Percentiles rank a stretch among this genome's conserved stretches.
phyloP scores from a whole-genome alignment of 2,797 vertebrate species.

The Merluccius polli region DNA sequence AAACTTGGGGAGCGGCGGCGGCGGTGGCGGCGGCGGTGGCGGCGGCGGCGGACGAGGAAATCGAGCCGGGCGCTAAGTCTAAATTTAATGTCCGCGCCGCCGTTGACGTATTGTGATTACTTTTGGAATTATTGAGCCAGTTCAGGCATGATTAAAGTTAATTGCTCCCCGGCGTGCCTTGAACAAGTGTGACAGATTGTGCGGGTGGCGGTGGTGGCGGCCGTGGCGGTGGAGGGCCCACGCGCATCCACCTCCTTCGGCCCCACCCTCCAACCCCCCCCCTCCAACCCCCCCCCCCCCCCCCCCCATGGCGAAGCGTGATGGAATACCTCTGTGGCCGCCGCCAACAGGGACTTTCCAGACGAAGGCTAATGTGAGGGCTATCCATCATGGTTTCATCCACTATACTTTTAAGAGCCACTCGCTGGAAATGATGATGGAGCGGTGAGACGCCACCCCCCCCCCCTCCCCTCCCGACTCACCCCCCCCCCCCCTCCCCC shows the following conservation, averaged over 20 bases:
- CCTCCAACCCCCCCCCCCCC: no score
- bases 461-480: no score
- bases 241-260: neutral
- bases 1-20: neutral
- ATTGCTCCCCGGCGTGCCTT: constrained; percentile 53
- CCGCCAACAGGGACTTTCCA: constrained; percentile 34
- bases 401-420: constrained; percentile 39
- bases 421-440: constrained; percentile 41
- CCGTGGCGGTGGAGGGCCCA: no score
- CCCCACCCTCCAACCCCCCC: constrained; percentile 36
- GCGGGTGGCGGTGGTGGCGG: no score
- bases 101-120: constrained; percentile 50
- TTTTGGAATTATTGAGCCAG: constrained; percentile 54
- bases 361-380: constrained; percentile 46
- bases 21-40: no score
- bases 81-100: constrained; percentile 16
- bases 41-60: neutral
- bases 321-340: constrained; percentile 44
- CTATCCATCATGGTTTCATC: constrained; percentile 51
- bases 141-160: constrained; percentile 57
- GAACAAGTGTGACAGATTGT: constrained; percentile 50
- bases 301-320: no score
- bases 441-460: constrained; percentile 20
- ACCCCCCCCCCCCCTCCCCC: no score
- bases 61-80: neutral